Conservation (phyloP, 1,140 invertebrate genomes). For the Meteorus sp. region DNA sequence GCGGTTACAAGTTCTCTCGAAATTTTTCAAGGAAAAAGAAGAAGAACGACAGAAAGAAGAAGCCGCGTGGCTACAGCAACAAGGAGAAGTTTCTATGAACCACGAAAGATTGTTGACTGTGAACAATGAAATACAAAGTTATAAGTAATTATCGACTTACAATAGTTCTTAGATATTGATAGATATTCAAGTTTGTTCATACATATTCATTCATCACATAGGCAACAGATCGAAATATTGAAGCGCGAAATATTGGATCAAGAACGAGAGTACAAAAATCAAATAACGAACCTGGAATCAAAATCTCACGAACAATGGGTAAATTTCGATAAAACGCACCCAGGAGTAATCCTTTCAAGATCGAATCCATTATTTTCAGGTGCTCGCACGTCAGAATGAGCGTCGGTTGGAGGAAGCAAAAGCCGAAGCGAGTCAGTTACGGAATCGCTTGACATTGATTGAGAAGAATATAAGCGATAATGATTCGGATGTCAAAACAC, state of each 20-base stretch:
- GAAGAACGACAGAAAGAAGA: conserved; percentile 84
- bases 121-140: conserved; percentile 79
- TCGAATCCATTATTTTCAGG: conserved; percentile 38
- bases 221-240: conserved; percentile 71
- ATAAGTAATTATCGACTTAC: conserved; percentile 63
- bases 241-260: conserved; percentile 79
- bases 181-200: conserved; percentile 19
- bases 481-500: conserved; percentile 51
- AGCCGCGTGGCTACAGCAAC: conserved; percentile 78
- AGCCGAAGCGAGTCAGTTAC: conserved; percentile 72
- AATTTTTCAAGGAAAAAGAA: conserved; percentile 89
- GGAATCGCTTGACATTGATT: conserved; percentile 69
- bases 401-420: conserved; percentile 75
- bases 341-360: not conserved
- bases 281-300: conserved; percentile 73
- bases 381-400: conserved; percentile 72
- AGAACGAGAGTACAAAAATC: conserved; percentile 74
- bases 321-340: conserved; percentile 22
- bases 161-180: conserved; percentile 19
- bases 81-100: conserved; percentile 78
- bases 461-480: conserved; percentile 59
- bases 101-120: conserved; percentile 75
- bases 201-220: conserved; percentile 50
- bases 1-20: conserved; percentile 79
- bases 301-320: conserved; percentile 79